A percentile compares a stretch with the other conserved stretches of the same genome.
Conservation (phyloP, 2,113 vertebrate genomes). For the Pelvicachromis taeniatus region DNA sequence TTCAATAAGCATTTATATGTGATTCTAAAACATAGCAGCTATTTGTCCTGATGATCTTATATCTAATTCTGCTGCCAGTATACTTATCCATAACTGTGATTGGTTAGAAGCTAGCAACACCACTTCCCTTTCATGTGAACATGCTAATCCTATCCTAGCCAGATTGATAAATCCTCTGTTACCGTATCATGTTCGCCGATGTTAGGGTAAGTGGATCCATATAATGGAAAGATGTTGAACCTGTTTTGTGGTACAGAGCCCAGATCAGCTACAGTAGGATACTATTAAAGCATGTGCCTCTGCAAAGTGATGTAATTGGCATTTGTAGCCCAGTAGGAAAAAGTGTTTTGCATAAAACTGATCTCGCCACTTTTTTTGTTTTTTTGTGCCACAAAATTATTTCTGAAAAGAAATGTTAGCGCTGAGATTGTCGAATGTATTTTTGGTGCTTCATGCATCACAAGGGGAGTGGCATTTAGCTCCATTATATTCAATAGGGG, state of each 20-base stretch:
- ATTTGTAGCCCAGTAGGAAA: neutral
- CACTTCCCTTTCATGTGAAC: neutral
- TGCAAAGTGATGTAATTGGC: neutral
- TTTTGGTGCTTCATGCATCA: neutral
- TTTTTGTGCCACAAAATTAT: neutral
- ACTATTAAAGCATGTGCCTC: neutral
- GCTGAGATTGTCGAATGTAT: neutral
- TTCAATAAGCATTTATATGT: too few species aligned
- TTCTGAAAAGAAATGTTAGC: neutral
- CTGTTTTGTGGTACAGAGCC: neutral
- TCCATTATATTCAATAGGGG: neutral
- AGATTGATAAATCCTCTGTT: neutral
- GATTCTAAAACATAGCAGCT: too few species aligned
- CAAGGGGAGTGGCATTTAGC: neutral
- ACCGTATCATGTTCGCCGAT: neutral
- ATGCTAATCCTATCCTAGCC: neutral
- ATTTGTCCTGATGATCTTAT: too few species aligned
- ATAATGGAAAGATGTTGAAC: neutral
- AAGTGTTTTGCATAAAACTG: neutral
- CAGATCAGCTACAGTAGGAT: neutral
- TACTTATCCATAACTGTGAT: too few species aligned
- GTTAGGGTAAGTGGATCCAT: neutral
- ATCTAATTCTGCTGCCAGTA: too few species aligned
- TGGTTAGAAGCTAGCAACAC: neutral
- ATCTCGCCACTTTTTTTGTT: accelerated